Conservation (phyloP, 2,888 invertebrate species). For the Scrobipalpa atriplicella region DNA sequence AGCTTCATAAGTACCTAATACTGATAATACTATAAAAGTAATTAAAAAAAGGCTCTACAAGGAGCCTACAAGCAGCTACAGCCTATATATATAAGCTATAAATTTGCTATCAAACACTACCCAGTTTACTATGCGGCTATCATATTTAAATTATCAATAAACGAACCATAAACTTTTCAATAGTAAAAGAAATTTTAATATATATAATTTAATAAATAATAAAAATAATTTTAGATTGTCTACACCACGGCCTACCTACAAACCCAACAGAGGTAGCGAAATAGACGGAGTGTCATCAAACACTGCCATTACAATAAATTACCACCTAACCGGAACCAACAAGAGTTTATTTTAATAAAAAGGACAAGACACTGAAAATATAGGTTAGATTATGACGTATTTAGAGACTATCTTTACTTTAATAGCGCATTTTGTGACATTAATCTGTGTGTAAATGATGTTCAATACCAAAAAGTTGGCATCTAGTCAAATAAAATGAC, state of each 20-base stretch:
- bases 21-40: too few species aligned
- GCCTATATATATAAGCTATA: too few species aligned
- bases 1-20: too few species aligned
- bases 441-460: conserved; percentile 62
- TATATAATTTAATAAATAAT: too few species aligned
- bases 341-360: conserved; percentile 46
- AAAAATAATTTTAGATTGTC: background rate
- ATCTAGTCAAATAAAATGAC: conserved; percentile 64
- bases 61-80: too few species aligned
- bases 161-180: too few species aligned
- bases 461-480: conserved; percentile 65
- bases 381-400: conserved; percentile 56
- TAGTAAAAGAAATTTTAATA: too few species aligned
- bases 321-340: conserved; percentile 41
- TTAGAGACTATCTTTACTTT: conserved; percentile 60
- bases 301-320: conserved; percentile 43
- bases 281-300: conserved; percentile 41
- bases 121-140: too few species aligned
- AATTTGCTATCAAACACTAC: too few species aligned
- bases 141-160: too few species aligned
- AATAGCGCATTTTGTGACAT: conserved; percentile 66
- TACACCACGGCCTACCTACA: background rate
- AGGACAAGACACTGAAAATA: conserved; percentile 51
- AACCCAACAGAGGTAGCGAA: conserved; percentile 33
- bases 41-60: too few species aligned